Base-by-base conservation (phyloP, 1,140 invertebrate species). In the Cotesia vestalis region DNA sequence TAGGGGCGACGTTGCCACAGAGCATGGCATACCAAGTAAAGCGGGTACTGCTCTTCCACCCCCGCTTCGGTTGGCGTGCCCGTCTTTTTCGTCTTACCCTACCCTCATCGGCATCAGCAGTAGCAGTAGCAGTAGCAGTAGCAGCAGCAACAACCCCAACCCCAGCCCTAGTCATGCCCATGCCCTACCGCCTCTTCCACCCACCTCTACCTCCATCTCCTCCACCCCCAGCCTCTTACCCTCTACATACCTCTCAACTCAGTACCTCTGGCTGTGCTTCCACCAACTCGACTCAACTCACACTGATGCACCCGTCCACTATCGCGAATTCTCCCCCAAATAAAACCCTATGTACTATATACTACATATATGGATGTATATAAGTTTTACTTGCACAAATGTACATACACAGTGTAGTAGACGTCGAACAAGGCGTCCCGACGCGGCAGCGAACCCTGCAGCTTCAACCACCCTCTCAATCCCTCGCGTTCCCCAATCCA, bases 391-490 rank as follows among this genome's bases (percentile, higher is more conserved):
- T 1, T 9, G 57, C 57, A 59, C 57, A 59, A 59, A 59, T 59
- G 57, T 59, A 59, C 68, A 72, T 78, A 70, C 77, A 75, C 75
- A 46, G 40, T 46, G 11, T 8, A 46, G 40, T 74, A 75, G 75
- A 69, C 72, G 69, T 71, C 72, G 73, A 68, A 75, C 76, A 74
- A 74, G 75, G 70, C 70, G 70, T 77, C 78, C 73, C 73, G 73
- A 74, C 76, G 75, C 74, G 74, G 68, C 75, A 75, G 75, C 78
- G 71, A 77, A 76, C 77, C 72, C 76, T 79, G 76, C 76, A 76
- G 77, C 71, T 20, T 61, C 67, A 61, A 40, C 14, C 59, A 63
- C 63, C 73, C 73, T 64, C 62, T 71, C 55, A 12, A 40, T 61
- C 59, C 51, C 40, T 64, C 62, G 46, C 61, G 4, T 62, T 36